Evolutionary conservation across 2,113 vertebrate genomes (phyloP), one percentile per base, ranked within the genome.

Genomic region (Pionites leucogaster): DNA sequence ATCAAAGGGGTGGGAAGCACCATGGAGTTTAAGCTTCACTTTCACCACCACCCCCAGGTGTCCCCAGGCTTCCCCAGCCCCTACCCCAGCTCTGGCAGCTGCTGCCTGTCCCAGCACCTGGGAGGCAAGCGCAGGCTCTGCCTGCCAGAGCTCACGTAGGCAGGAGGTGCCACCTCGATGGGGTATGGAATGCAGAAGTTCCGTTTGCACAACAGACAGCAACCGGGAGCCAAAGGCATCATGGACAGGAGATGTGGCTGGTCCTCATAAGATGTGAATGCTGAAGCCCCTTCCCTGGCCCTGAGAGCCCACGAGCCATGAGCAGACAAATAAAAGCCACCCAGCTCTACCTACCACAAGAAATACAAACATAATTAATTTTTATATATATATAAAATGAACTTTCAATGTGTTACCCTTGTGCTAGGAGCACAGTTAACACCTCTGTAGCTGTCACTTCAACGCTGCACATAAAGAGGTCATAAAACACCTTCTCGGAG

Each of bases 121-220:
- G 57, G 33, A 59, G 55, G 55, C 55, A 59, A 33, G 55, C 6
- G 3, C 15, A 0, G 33, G 50, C 20, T 17, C 9, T 77, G 70
- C 88, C 86, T 93, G 92, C 65, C 75, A 2, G 24, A 24, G 79
- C 83, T 86, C 95, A 95, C 81, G 62, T 85, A 94, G 94, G 86
- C 92, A 79, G 95, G 52, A 92, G 92, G 37, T 76, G 91, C 90
- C 7, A 47, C 79, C 64, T 55, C 55, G 9, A 37, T 1, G 31
- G 67, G 67, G 62, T 11, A 13, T 59, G 50, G 29, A 65, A 52
- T 0, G 15, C 33, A 14, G 20, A 1, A 6, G 2, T 7, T 81
- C 31, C 53, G 31, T 17, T 42, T 3, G 2, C 47, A 11, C 13
- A 1, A 19, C 0, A 2, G 35, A 65, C 35, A 50, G 64, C 5